Evolutionary conservation across 2,113 vertebrate species (phyloP), one percentile per base, ranked within the genome.

Genomic region (Trematomus loennbergii): DNA sequence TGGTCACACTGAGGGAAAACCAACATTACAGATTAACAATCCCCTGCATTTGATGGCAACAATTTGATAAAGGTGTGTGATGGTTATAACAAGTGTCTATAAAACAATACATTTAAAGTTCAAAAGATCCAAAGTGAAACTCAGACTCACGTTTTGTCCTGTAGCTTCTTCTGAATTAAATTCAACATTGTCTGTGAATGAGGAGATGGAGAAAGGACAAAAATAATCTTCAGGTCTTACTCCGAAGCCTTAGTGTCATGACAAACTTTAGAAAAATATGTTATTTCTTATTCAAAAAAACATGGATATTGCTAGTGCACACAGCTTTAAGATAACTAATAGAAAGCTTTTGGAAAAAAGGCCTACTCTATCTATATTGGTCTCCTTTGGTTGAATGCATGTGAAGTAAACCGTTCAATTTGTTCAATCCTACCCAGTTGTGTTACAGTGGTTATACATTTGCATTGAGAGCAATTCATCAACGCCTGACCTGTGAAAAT

Each of bases 161-260:
- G 95, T 22, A 99, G 52, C 86, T 98, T 99, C 94, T 99, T 99
- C 94, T 99, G 97, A 82, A 99, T 99, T 91, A 99, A 84, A 89
- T 98, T 99, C 74, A 99, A 87, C 98, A 99, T 99, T 9, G 97
- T 99, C 98, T 99, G 91, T 70, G 3, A 81, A 75, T 3, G 78
- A 82, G 15, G 68, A 60, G 5, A 40, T 40, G 36, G 8, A 40
- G 36, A 40, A 7, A 67, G 29, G 29, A 29, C 3, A 29, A 29
- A 57, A 48, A 50, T 50, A n/a, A 5, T 40, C 36, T 40, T 40
- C 8, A 40, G 8, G 36, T 40, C 36, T 40, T 40, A 8, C 36
- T 40, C 36, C 5, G 5, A 8, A 1, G 36, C 36, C 5, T 40
- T 40, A 40, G 36, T 40, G 36, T 40, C 36, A 40, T 40, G 36